Base-by-base conservation (phyloP, 2,113 vertebrate genomes). In the Brienomyrus longianalis region DNA sequence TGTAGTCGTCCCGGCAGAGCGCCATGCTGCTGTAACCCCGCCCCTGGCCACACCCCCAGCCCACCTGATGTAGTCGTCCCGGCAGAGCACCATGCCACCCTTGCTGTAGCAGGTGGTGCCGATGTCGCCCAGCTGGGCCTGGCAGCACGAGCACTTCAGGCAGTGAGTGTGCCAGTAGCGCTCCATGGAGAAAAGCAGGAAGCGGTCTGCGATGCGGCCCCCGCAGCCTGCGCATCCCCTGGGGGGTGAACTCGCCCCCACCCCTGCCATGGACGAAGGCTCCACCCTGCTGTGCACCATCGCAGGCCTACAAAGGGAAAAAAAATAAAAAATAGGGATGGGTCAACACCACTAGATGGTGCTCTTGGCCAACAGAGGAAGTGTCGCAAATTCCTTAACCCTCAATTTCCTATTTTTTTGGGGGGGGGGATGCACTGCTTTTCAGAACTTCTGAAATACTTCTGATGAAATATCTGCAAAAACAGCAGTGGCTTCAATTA, bases 181-280 rank as follows among this genome's bases (percentile, higher is more conserved):
- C 54, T 97, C 96, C 96, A 97, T 96, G 86, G 96, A 96, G 93
- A 96, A 97, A 48, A 97, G 96, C 90, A 97, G 94, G 94, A 97
- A 96, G 85, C 96, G 95, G 91, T 97, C 96, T 0, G 92, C 92
- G 17, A 97, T 97, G 10, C 95, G 94, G 51, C 94, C 95, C 50
- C 96, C 96, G 0, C 96, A 97, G 86, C 96, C 96, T 0, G 96
- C 96, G 1, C 96, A 97, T 7, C 92, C 92, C 90, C 95, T 92
- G 77, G 91, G 92, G 0, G 89, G 90, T 3, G 92, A 59, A 19
- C 88, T 92, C 91, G 88, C 6, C 93, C 91, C 1, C 93, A 92
- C 43, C 95, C 95, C 84, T 0, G 96, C 91, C 91, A 95, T 94
- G 0, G 95, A 88, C 23, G 95, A 93, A 0, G 91, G 92, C 92